Evolutionary conservation across 2,113 vertebrate species (phyloP), one percentile per base, ranked within the genome.

Genomic region (Oostethus manadensis): DNA sequence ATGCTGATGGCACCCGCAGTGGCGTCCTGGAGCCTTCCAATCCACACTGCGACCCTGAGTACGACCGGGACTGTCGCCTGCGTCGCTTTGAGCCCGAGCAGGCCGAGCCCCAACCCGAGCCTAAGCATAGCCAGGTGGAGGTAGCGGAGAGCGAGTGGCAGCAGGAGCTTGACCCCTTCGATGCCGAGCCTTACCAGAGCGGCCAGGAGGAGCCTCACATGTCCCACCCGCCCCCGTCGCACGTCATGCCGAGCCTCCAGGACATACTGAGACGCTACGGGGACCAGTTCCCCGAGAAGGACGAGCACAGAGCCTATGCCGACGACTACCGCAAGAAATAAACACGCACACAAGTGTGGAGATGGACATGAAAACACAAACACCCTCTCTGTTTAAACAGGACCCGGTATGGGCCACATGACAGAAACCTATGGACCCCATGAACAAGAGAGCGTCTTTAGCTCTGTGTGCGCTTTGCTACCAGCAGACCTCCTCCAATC

Each of bases 41-140:
- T 72, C 89, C 82, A 0, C 72, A 92, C 84, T 92, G 90, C 2
- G 90, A 92, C 75, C 91, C 91, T 0, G 91, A 91, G 51, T 88
- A 88, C 1, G 89, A 91, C 68, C 56, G 48, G 0, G 78, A 89
- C 76, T 92, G 91, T 63, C 88, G 88, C 7, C 80, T 92, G 60
- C 88, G 86, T 10, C 89, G 89, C 57, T 62, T 64, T 0, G 84
- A 88, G 57, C 61, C 83, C 0, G 67, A 77, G 42, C 76, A 59
- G 18, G 33, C 56, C 1, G 66, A 78, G 35, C 49, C 60, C 6
- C 68, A 64, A 20, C 64, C 66, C 0, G 60, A 78, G 46, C 73
- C 51, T 0, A 33, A 79, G 61, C 72, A 35, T 74, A 76, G 66
- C 82, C 77, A 42, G 38, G 38, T 13, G 60, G 78, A 55, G 38